Percentiles rank a stretch among this genome's conserved stretches.
phyloP scores from a whole-genome alignment of 2,888 invertebrate species.

The Thysanoteuthis rhombus region DNA sequence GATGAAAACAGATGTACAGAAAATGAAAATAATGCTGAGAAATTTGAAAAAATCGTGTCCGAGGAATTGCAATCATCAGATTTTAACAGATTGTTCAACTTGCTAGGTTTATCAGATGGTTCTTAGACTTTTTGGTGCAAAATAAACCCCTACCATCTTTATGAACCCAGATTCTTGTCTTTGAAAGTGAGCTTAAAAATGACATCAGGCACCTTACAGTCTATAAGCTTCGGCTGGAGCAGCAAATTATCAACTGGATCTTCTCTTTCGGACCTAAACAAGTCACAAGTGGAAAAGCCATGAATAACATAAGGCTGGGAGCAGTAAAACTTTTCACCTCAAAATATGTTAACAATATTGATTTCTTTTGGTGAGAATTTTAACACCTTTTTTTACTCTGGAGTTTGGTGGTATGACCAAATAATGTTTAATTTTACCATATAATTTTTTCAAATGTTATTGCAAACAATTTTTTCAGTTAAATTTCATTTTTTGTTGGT shows the following conservation, averaged over 20 bases:
- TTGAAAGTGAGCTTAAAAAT: neutral
- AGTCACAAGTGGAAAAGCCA: neutral
- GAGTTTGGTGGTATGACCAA: too few species aligned
- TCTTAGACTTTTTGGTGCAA: neutral
- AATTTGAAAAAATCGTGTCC: neutral
- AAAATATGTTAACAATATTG: too few species aligned
- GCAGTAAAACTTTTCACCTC: too few species aligned
- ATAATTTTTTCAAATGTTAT: too few species aligned
- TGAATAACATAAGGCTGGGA: neutral
- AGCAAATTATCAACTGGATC: neutral
- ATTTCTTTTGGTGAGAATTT: too few species aligned
- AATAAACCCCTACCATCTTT: neutral
- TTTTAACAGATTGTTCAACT: neutral
- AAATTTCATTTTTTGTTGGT: too few species aligned
- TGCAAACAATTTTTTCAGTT: too few species aligned
- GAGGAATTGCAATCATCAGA: neutral
- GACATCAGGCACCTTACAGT: too few species aligned
- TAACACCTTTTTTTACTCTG: too few species aligned
- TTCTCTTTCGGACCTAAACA: neutral
- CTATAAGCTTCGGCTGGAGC: neutral
- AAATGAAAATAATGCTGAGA: neutral
- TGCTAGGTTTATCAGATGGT: neutral
- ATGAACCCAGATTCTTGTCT: neutral
- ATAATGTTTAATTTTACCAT: too few species aligned
- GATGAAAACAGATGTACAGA: neutral